Percentiles rank a stretch among this genome's conserved stretches.
Evolutionary conservation across 2,888 invertebrate genomes (phyloP).

Genomic region (Anorthoa munda): DNA sequence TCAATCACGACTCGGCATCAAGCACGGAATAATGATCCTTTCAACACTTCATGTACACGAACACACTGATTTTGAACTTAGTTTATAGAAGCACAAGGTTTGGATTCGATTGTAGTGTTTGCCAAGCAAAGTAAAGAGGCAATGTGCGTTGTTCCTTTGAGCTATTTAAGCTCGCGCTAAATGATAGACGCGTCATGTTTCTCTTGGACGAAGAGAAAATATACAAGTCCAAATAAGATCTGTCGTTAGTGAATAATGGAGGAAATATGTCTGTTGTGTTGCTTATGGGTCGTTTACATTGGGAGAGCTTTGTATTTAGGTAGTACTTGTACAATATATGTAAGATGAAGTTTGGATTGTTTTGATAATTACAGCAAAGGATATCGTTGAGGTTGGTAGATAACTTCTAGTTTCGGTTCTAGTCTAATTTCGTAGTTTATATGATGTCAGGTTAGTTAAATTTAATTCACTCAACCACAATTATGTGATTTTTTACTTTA

Average conservation of each 20-base stretch:
- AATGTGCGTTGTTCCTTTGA: slow-evolving; percentile 69
- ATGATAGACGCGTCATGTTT: slow-evolving; percentile 67
- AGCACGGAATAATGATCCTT: slow-evolving; percentile 70
- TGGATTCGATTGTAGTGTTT: slow-evolving; percentile 10
- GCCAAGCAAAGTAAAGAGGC: slow-evolving; percentile 54
- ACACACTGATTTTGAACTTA: slow-evolving; percentile 41
- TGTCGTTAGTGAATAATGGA: slow-evolving; percentile 59
- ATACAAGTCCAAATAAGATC: slow-evolving; percentile 61
- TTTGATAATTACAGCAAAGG: neutral
- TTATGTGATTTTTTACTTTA: no score
- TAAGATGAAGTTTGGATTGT: neutral
- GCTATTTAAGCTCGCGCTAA: slow-evolving; percentile 70
- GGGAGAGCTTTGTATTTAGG: neutral
- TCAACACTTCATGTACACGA: slow-evolving; percentile 65
- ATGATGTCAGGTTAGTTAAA: neutral
- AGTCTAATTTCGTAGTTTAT: neutral
- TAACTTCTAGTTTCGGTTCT: neutral
- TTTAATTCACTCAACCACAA: neutral
- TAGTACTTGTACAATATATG: neutral
- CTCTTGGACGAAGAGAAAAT: slow-evolving; percentile 56
- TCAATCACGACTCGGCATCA: slow-evolving; percentile 71
- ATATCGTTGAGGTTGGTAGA: no score
- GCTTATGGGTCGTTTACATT: slow-evolving; percentile 37
- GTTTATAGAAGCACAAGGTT: neutral
- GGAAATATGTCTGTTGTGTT: slow-evolving; percentile 58